These are phyloP conservation scores for Tribolium madens DNA, from an alignment of 1,140 invertebrate genomes.

Conservation along the genomic window DNA sequence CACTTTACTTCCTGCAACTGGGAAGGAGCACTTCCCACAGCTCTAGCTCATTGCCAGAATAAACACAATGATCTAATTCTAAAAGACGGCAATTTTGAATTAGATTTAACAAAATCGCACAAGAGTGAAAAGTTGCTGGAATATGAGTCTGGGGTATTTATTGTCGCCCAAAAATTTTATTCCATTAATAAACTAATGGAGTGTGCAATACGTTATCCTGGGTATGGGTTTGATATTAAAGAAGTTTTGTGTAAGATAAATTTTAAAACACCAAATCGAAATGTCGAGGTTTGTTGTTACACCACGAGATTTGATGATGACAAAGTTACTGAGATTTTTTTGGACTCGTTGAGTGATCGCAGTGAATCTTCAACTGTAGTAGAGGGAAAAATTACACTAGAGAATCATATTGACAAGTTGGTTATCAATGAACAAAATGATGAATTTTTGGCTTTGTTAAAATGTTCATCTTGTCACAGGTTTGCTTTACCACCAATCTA, in stretches of 20 bases:
- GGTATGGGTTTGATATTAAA: background rate
- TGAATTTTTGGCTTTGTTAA: conserved; percentile 1
- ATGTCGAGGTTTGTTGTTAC: background rate
- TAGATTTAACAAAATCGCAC: background rate
- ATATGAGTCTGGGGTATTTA: background rate
- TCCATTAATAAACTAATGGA: background rate
- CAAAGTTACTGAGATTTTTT: background rate
- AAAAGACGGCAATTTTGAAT: background rate
- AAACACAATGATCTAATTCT: conserved; percentile 2
- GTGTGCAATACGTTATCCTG: background rate
- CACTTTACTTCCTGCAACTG: background rate
- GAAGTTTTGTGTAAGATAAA: background rate
- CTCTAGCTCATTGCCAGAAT: background rate
- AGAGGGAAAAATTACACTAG: background rate
- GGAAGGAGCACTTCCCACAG: background rate
- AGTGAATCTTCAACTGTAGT: background rate
- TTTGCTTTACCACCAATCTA: background rate
- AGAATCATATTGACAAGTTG: background rate
- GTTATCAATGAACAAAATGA: background rate
- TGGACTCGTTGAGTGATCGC: background rate
- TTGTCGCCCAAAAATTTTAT: background rate
- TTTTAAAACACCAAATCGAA: background rate
- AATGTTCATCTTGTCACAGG: background rate
- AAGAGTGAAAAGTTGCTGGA: background rate
- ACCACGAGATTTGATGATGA: background rate